These are phyloP conservation scores for Gallinago stenura DNA, from an alignment of 2,797 vertebrate species.

Conservation along the genomic window DNA sequence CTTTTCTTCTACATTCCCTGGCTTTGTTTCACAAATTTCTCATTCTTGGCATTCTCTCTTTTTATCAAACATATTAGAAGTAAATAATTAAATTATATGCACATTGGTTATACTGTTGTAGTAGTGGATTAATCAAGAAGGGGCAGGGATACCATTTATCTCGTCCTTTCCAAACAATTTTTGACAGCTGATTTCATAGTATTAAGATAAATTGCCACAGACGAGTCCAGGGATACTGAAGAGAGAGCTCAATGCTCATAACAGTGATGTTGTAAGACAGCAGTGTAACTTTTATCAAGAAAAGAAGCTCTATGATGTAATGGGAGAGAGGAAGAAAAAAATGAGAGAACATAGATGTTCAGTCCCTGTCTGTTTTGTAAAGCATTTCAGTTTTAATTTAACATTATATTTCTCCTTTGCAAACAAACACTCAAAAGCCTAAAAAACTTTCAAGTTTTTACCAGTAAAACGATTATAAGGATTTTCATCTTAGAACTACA, in stretches of 20 bases:
- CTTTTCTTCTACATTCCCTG: neutral
- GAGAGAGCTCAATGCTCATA: neutral
- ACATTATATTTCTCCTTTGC: neutral
- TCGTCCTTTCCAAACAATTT: constrained; percentile 39
- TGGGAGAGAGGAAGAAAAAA: neutral
- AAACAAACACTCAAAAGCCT: neutral
- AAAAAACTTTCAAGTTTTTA: rapidly evolving
- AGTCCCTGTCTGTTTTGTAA: neutral
- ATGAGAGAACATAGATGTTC: neutral
- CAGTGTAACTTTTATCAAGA: constrained; percentile 23
- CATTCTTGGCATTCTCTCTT: neutral
- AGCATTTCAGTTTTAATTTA: neutral
- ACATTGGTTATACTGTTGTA: neutral
- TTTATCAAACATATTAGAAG: neutral
- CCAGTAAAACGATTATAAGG: neutral
- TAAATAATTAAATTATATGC: neutral
- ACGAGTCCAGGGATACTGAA: neutral
- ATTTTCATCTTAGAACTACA: neutral
- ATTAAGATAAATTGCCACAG: constrained; percentile 12
- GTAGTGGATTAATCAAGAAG: constrained; percentile 1
- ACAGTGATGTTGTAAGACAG: neutral
- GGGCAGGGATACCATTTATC: neutral
- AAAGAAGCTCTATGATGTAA: neutral
- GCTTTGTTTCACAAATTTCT: constrained; percentile 16
- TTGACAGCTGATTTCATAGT: constrained; percentile 50